These are phyloP conservation scores for Sorex fumeus DNA, from an alignment of 2,113 vertebrate genomes.

Conservation along the genomic window DNA sequence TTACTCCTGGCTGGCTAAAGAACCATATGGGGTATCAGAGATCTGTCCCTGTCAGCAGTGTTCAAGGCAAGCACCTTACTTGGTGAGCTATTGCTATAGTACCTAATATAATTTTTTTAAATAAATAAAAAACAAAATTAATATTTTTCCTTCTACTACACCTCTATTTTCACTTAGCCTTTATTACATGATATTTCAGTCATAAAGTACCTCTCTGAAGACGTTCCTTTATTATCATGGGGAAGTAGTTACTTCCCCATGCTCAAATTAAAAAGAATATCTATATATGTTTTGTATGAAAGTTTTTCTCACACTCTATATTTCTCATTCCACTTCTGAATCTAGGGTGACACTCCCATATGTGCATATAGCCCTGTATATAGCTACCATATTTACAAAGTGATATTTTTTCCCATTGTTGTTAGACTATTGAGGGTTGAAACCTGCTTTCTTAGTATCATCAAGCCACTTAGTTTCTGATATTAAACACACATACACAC, in stretches of 20 bases:
- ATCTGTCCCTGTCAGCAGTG: too few species aligned
- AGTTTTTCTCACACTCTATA: background rate
- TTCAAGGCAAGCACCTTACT: too few species aligned
- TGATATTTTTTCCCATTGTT: background rate
- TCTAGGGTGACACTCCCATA: background rate
- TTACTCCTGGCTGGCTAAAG: too few species aligned
- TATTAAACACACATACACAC: too few species aligned
- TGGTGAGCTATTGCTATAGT: too few species aligned
- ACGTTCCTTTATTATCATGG: background rate
- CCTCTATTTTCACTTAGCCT: background rate
- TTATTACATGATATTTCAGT: background rate
- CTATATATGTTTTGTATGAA: background rate
- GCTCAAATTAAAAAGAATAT: background rate
- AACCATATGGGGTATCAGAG: too few species aligned
- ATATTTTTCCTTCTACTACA: background rate
- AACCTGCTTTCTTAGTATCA: background rate
- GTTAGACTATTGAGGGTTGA: background rate
- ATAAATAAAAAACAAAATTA: too few species aligned
- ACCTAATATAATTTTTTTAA: too few species aligned
- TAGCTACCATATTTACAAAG: background rate
- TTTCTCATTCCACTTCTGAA: background rate
- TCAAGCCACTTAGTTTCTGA: background rate
- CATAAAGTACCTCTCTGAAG: background rate
- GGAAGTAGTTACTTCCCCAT: background rate
- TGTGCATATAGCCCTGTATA: background rate